These are phyloP conservation scores for Atta texana DNA, from an alignment of 1,140 invertebrate genomes.

Conservation along the genomic window DNA sequence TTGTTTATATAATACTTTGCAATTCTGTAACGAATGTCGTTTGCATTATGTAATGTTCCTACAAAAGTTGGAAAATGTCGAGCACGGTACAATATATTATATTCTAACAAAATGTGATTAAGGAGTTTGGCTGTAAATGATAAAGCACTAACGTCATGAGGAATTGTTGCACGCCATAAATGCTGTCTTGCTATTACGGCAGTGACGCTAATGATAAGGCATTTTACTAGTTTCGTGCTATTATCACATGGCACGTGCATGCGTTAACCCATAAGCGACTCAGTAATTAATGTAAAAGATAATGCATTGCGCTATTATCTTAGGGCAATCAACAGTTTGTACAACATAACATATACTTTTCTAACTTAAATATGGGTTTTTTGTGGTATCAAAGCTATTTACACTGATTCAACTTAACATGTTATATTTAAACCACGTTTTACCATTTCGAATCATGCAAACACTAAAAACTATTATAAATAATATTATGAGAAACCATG, in stretches of 20 bases:
- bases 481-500: not conserved
- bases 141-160: conserved; percentile 55
- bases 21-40: not conserved
- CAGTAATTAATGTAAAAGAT: conserved; percentile 52
- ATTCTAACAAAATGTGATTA: conserved; percentile 66
- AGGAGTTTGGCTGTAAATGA: conserved; percentile 43
- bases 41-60: conserved; percentile 11
- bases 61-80: not conserved
- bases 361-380: not conserved
- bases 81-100: not conserved
- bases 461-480: not conserved
- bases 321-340: not conserved
- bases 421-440: not conserved
- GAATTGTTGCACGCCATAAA: conserved; percentile 38
- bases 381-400: not conserved
- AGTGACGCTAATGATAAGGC: conserved; percentile 54
- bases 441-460: not conserved
- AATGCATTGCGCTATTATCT: conserved; percentile 39
- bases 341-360: not conserved
- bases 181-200: conserved; percentile 18
- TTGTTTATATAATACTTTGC: conserved; percentile 7
- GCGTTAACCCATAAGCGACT: conserved; percentile 50
- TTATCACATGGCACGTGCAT: conserved; percentile 55
- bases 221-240: conserved; percentile 61
- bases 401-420: not conserved